phyloP scores from a whole-genome alignment of 2,888 invertebrate species.

The Schizotus pectinicornis region DNA sequence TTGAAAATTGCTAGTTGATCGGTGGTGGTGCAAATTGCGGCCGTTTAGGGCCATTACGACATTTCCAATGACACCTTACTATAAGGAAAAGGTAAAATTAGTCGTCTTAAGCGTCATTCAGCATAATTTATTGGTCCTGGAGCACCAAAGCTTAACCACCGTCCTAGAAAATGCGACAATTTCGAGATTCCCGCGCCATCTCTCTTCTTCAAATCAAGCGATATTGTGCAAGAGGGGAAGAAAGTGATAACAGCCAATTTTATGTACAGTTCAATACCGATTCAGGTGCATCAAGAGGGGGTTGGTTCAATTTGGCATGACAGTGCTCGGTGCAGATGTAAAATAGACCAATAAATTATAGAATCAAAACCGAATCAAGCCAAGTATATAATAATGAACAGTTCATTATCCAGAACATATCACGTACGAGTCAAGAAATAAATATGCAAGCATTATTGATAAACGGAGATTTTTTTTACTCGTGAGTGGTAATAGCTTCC shows the following conservation, averaged over 20 bases:
- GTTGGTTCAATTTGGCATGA: slow-evolving; percentile 14
- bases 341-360: slow-evolving; percentile 56
- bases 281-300: slow-evolving; percentile 10
- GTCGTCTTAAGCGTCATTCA: slow-evolving; percentile 35
- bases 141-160: not conserved
- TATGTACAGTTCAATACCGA: not conserved
- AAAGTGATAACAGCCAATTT: slow-evolving; percentile 16
- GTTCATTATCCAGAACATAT: slow-evolving; percentile 62
- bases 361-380: slow-evolving; percentile 53
- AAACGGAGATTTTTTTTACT: slow-evolving; percentile 71
- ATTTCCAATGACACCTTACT: slow-evolving; percentile 62
- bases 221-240: slow-evolving; percentile 9
- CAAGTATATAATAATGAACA: slow-evolving; percentile 50
- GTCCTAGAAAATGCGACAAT: not conserved
- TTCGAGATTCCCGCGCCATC: not conserved
- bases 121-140: slow-evolving; percentile 48
- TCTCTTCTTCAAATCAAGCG: not conserved
- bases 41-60: slow-evolving; percentile 41
- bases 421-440: slow-evolving; percentile 55
- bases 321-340: slow-evolving; percentile 38
- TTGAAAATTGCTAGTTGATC: slow-evolving; percentile 16
- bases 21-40: slow-evolving; percentile 29
- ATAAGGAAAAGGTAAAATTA: slow-evolving; percentile 58
- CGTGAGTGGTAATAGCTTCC: slow-evolving; percentile 90
- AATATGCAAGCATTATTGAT: slow-evolving; percentile 57